Evolutionary conservation across 2,113 vertebrate species (phyloP).

Genomic region (Cavia porcellus): DNA sequence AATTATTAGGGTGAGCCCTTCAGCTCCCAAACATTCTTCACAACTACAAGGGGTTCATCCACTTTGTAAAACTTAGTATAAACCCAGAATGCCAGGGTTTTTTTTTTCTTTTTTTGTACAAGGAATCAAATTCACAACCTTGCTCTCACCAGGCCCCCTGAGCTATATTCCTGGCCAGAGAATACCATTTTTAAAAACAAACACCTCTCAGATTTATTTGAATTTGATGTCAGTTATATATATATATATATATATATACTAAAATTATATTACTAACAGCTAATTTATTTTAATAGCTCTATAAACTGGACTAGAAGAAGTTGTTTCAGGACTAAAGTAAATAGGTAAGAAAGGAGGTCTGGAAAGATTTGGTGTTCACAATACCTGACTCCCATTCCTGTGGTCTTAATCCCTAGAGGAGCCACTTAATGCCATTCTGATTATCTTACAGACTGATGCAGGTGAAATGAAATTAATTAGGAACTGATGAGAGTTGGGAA

Average conservation of each 20-base stretch:
- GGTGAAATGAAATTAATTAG: slow-evolving; percentile 47
- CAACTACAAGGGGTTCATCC: neutral
- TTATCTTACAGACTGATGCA: neutral
- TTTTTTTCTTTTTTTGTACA: too few species aligned
- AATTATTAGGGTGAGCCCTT: neutral
- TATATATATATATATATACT: neutral
- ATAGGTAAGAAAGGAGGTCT: neutral
- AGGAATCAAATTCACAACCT: too few species aligned
- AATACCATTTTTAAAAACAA: neutral
- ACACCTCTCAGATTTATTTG: neutral
- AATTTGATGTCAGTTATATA: slow-evolving; percentile 20
- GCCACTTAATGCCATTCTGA: slow-evolving; percentile 4
- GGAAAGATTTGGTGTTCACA: slow-evolving; percentile 15
- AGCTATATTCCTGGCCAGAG: too few species aligned
- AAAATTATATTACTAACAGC: slow-evolving; percentile 17
- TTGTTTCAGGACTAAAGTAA: neutral
- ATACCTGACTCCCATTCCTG: neutral
- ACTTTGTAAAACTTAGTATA: neutral
- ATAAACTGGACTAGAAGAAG: neutral
- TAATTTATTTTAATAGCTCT: neutral
- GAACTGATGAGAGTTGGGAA: neutral
- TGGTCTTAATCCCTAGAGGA: neutral
- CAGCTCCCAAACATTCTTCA: neutral
- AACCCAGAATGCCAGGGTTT: neutral
- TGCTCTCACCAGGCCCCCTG: too few species aligned